Base-by-base conservation (phyloP, 2,888 invertebrate genomes). In the Scrobipalpa costella region DNA sequence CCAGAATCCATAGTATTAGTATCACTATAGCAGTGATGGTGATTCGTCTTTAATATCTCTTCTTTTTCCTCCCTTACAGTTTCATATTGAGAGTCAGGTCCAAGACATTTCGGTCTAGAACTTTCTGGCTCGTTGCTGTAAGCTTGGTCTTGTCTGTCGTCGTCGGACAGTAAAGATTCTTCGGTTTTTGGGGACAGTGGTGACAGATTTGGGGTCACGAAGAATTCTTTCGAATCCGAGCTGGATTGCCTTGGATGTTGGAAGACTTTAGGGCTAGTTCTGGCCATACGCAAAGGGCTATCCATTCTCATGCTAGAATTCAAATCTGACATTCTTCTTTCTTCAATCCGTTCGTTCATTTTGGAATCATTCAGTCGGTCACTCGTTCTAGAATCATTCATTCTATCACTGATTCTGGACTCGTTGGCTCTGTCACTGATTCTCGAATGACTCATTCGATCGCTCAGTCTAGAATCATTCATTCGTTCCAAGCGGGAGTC, bases 1-100 rank as follows among this genome's bases (percentile, higher is more conserved):
- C 94, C 94, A 0, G 94, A 93, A 69, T 94, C 94, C 90, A 94
- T 93, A 0, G 94, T 94, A 50, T 92, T 92, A 0, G 93, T 92
- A 57, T 93, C 93, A 68, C 92, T 93, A 62, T 92, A 90, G 55
- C 93, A 93, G 66, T 93, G 92, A 64, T 92, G 92, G 21, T 92
- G 92, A 7, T 86, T 90, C 0, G 84, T 72, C 73, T 90, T 85
- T 38, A 90, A 66, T 34, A 84, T 76, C 27, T 89, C 86, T 0
- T 83, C 85, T 50, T 88, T 87, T 0, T 76, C 82, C n/a, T 88
- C 88, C 58, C 86, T 77, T 0, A 86, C 82, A 0, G 87, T 81
- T 68, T 92, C 85, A 69, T 93, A 86, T 68, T 90, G 85, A 52
- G 92, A 83, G 69, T 92, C 85, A 11, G 92, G 85, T 2, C 87